Evolutionary conservation across 2,797 vertebrate species (phyloP), one percentile per base, ranked within the genome.

Genomic region (Luscinia luscinia): DNA sequence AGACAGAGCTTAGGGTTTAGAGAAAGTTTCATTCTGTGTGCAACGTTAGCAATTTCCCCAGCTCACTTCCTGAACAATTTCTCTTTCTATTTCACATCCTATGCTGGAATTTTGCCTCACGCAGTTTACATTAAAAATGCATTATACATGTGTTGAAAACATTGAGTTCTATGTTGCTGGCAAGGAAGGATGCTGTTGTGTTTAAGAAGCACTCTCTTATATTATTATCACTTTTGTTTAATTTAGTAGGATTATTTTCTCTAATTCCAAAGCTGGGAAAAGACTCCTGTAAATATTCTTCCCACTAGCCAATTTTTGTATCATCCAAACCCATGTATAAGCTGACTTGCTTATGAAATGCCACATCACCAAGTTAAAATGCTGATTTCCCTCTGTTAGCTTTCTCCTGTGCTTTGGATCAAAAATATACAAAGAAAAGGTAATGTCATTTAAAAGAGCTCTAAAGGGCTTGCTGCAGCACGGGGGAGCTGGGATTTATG

Each of bases 201-300:
- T 94, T 93, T 90, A 93, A 96, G 89, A 90, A 93, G 74, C 52
- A 10, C 55, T 90, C 77, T 84, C 70, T 88, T 93, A 84, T 78
- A 92, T 95, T 96, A 87, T 94, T 96, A 94, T 88, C 83, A 90
- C 87, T 95, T 95, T 90, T 96, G 93, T 96, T 97, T 96, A 94
- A 96, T 97, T 96, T 92, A 97, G 94, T 91, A 94, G 94, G 94
- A 96, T 96, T 97, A 95, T 95, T 96, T 96, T 76, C 83, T 93
- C 69, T 94, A 95, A 94, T 94, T 95, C 94, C 89, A 93, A 93
- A 94, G 59, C 94, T 93, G 82, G 89, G 84, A 83, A 94, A 88
- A 89, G 80, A 91, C 67, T 95, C 85, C 89, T 90, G 94, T 91
- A 97, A 94, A 97, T 96, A 96, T 97, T 96, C 94, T 95, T 94